phyloP scores from a whole-genome alignment of 2,797 vertebrate species.

The Sebastes matsubarae region DNA sequence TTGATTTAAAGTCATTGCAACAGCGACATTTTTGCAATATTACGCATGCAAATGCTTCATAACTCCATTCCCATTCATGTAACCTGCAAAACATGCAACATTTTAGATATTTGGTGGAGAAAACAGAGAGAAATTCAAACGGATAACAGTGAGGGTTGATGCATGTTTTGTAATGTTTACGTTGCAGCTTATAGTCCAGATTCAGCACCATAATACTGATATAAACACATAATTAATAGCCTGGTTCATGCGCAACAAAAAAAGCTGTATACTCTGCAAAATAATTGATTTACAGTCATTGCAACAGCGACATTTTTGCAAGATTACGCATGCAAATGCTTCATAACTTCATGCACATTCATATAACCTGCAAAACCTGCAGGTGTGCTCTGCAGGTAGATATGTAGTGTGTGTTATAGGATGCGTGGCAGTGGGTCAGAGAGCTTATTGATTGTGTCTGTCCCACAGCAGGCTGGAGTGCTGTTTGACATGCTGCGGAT shows the following conservation, averaged over 20 bases:
- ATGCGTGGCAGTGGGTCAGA: constrained; percentile 65
- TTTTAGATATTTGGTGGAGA: neutral
- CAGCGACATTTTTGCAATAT: neutral
- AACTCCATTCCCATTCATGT: too few relatives aligned
- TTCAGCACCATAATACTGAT: neutral
- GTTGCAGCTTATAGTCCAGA: neutral
- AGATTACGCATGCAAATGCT: neutral
- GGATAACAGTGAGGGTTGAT: neutral
- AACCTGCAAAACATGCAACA: neutral
- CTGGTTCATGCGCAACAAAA: neutral
- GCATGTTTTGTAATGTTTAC: constrained; percentile 49
- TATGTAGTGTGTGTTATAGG: constrained; percentile 26
- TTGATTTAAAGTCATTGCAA: neutral
- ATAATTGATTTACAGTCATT: constrained; percentile 11
- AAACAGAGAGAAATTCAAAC: neutral
- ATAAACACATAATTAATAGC: neutral
- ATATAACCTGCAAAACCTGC: neutral
- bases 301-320: neutral
- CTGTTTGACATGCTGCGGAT: constrained; percentile 3
- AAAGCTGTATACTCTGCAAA: constrained; percentile 19
- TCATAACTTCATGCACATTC: neutral
- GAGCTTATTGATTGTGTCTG: constrained; percentile 45
- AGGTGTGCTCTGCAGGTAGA: neutral
- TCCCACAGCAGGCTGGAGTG: neutral
- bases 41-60: neutral